phyloP scores from a whole-genome alignment of 2,113 vertebrate species.

The Struthidea cinerea region DNA sequence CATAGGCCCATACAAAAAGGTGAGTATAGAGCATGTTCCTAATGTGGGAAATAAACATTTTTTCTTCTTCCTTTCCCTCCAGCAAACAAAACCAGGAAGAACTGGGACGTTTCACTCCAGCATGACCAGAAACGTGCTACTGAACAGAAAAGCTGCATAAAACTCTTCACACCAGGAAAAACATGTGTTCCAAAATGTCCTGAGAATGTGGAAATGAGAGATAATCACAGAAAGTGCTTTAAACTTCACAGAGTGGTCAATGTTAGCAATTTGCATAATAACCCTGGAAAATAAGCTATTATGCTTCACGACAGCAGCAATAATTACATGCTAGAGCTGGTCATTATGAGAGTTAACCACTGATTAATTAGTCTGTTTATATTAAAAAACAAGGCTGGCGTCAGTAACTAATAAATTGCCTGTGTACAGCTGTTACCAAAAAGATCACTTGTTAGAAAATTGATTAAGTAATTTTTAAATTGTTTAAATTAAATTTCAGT shows the following conservation, averaged over 20 bases:
- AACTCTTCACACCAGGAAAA: not conserved
- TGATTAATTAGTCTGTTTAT: conserved; percentile 65
- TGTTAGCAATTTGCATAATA: conserved; percentile 32
- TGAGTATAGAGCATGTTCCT: not conserved
- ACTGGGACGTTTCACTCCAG: not conserved
- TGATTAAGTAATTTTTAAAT: conserved; percentile 56
- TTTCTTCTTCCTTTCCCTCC: not conserved
- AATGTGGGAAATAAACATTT: not conserved
- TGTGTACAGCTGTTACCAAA: conserved; percentile 35
- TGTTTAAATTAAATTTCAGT: conserved; percentile 56
- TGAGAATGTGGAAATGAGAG: not conserved
- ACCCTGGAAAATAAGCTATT: not conserved
- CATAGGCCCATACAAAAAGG: not conserved
- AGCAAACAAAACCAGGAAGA: not conserved
- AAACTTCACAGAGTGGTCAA: not conserved
- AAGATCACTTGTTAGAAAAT: conserved; percentile 58
- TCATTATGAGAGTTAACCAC: conserved; percentile 40
- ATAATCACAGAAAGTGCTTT: not conserved
- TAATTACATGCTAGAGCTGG: conserved; percentile 13
- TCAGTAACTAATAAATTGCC: conserved; percentile 45
- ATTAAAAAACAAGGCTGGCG: conserved; percentile 33
- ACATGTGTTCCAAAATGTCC: not conserved
- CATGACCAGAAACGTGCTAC: not conserved
- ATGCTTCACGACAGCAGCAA: not conserved
- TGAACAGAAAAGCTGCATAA: not conserved